Evolutionary conservation across 1,140 invertebrate species (phyloP).

Genomic region (Nephila pilipes): DNA sequence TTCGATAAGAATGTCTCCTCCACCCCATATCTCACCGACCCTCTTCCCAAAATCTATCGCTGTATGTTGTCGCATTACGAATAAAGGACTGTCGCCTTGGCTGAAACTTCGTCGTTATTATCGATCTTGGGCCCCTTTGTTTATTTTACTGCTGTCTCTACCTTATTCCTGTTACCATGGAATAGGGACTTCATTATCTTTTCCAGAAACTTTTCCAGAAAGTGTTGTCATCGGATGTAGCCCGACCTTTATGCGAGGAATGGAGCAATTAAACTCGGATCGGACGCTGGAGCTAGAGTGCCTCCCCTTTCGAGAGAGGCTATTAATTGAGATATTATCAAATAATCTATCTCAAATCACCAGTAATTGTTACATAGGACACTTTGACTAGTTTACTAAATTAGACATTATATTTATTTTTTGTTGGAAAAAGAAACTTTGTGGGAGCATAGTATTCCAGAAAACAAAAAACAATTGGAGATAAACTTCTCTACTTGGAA

Average conservation of each 20-base stretch:
- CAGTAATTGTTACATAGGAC: too few relatives aligned
- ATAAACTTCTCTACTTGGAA: too few relatives aligned
- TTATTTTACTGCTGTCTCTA: slow-evolving; percentile 47
- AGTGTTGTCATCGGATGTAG: not conserved
- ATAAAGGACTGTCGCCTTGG: slow-evolving; percentile 27
- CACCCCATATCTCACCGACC: too few relatives aligned
- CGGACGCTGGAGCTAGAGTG: not conserved
- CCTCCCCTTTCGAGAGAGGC: not conserved
- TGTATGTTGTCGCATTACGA: slow-evolving; percentile 43
- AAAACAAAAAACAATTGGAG: too few relatives aligned
- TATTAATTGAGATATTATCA: too few relatives aligned
- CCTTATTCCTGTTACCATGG: slow-evolving; percentile 34
- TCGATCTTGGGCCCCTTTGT: slow-evolving; percentile 40
- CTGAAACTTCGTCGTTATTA: slow-evolving; percentile 23
- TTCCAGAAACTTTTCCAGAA: slow-evolving; percentile 39
- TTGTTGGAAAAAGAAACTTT: too few relatives aligned
- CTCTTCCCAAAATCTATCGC: not conserved
- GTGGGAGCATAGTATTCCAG: too few relatives aligned
- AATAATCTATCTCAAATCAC: too few relatives aligned
- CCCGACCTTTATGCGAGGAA: not conserved
- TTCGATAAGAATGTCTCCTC: not conserved
- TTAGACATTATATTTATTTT: too few relatives aligned
- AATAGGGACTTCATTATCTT: slow-evolving; percentile 54
- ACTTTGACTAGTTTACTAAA: too few relatives aligned
- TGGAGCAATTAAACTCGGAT: slow-evolving; percentile 39